Conservation (phyloP, 1,140 invertebrate species). For the Phymastichus coffea region DNA sequence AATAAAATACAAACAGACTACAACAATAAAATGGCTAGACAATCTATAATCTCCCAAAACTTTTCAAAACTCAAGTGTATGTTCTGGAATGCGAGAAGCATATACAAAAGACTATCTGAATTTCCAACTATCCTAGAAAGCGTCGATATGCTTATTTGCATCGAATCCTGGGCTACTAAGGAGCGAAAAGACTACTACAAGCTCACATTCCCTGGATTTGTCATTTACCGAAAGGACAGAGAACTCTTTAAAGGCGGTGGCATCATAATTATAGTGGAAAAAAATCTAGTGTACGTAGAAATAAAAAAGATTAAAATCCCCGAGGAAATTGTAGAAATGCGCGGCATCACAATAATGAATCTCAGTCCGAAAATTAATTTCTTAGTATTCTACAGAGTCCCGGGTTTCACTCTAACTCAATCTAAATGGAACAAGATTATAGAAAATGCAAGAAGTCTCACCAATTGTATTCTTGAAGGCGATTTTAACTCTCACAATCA, state of each 20-base stretch:
- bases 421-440: not conserved
- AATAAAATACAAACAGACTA: too few species aligned
- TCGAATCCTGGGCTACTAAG: constrained; percentile 1
- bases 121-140: not conserved
- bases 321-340: not conserved
- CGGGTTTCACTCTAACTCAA: not conserved
- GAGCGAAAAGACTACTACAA: too few species aligned
- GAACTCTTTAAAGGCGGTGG: not conserved
- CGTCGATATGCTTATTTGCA: constrained; percentile 3
- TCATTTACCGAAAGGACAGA: not conserved
- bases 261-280: not conserved
- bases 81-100: not conserved
- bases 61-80: too few species aligned
- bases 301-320: not conserved
- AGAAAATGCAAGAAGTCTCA: not conserved
- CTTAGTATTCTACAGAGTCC: not conserved
- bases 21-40: too few species aligned
- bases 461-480: not conserved
- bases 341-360: constrained; percentile 1
- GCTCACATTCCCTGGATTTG: not conserved
- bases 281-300: not conserved
- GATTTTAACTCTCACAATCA: constrained; percentile 7
- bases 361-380: not conserved
- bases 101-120: not conserved
- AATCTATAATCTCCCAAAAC: too few species aligned